Percentiles rank a stretch among this genome's conserved stretches.
Conservation (phyloP, 2,113 vertebrate species). For the cattle (Bos taurus) region ARS-UCD2.0 NC_037329.1:135341001-135341500, state of each 20-base stretch:
- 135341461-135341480: not conserved
- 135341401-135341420: not conserved
- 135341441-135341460: not conserved
- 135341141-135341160: not conserved
- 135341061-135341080: not conserved
- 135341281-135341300: not conserved
- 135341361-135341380: not conserved
- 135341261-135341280: rapidly evolving
- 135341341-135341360: not conserved
- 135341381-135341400: not conserved
- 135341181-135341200: not conserved
- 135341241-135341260: rapidly evolving
- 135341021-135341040: not conserved
- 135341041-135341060: not conserved
- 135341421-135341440: rapidly evolving
- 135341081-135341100: not conserved
- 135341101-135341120: not conserved
- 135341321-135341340: not conserved
- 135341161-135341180: not conserved
- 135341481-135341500: not conserved
- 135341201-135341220: not conserved
- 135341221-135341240: rapidly evolving
- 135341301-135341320: not conserved
- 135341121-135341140: not conserved
- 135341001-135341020: not conserved